Conservation (phyloP, 1,140 invertebrate species). For the Drosophila quadrilineata region DNA sequence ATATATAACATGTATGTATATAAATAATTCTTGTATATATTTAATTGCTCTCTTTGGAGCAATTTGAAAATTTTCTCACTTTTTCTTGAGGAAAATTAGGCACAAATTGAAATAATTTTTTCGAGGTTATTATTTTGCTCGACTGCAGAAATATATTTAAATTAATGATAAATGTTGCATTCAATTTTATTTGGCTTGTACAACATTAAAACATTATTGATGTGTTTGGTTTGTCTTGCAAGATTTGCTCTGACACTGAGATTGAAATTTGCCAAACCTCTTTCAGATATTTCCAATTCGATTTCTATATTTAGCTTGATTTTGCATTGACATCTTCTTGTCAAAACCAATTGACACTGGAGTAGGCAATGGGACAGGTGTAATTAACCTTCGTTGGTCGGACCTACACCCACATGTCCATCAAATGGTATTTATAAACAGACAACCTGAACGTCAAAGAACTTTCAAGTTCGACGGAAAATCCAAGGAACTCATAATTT, state of each 20-base stretch:
- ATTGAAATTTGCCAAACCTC: slow-evolving; percentile 22
- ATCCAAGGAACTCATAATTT: slow-evolving; percentile 57
- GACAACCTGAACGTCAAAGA: slow-evolving; percentile 25
- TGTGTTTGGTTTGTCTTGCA: slow-evolving; percentile 29
- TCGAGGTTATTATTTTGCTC: slow-evolving; percentile 66
- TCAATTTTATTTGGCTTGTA: slow-evolving; percentile 24
- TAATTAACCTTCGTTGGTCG: slow-evolving; percentile 57
- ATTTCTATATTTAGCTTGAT: slow-evolving; percentile 22
- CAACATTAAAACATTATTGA: slow-evolving; percentile 48
- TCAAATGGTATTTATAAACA: neutral
- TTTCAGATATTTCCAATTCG: slow-evolving; percentile 28
- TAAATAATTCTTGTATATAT: slow-evolving; percentile 33
- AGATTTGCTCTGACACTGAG: slow-evolving; percentile 43
- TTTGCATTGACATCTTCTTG: slow-evolving; percentile 49
- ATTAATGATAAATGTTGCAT: slow-evolving; percentile 32
- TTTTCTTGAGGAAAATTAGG: slow-evolving; percentile 38
- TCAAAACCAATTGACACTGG: slow-evolving; percentile 61
- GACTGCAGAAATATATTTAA: slow-evolving; percentile 48
- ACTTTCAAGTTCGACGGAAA: slow-evolving; percentile 51
- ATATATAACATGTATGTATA: slow-evolving; percentile 28
- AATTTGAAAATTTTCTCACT: slow-evolving; percentile 43
- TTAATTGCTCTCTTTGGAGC: slow-evolving; percentile 71
- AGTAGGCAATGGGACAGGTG: slow-evolving; percentile 47
- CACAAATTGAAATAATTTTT: slow-evolving; percentile 44
- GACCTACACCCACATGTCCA: neutral